These are phyloP conservation scores for Drosophila subsilvestris DNA, from an alignment of 2,888 invertebrate species.

Conservation along the genomic window DNA sequence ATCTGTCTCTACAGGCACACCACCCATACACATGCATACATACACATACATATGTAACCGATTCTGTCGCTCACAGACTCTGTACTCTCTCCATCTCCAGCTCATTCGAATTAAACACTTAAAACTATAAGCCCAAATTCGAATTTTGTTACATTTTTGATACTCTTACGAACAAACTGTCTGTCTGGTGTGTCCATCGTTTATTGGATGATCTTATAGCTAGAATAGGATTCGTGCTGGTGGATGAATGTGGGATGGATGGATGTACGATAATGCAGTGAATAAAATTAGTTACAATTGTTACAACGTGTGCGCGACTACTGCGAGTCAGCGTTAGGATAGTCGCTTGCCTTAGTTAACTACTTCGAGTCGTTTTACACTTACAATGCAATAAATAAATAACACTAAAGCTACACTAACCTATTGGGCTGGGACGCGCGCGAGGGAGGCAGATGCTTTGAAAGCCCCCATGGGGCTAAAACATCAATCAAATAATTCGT, in stretches of 20 bases:
- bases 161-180: background rate
- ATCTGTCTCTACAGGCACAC: no score
- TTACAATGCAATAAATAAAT: conserved; percentile 34
- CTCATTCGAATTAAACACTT: background rate
- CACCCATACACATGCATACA: no score
- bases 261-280: background rate
- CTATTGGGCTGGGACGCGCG: conserved; percentile 16
- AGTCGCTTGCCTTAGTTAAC: conserved; percentile 9
- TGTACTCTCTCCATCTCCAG: no score
- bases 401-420: conserved; percentile 9
- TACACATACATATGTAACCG: no score
- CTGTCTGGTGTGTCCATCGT: background rate
- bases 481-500: background rate
- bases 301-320: background rate
- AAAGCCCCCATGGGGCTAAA: background rate
- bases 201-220: background rate
- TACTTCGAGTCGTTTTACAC: conserved; percentile 26
- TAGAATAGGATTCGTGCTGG: background rate
- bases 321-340: background rate
- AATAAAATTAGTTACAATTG: background rate
- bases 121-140: background rate
- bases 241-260: background rate
- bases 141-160: background rate
- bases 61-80: no score
- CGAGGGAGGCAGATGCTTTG: background rate